A percentile compares a stretch with the other conserved stretches of the same genome.
phyloP scores from a whole-genome alignment of 1,140 invertebrate species.

The Pseudomyrmex cubaensis region DNA sequence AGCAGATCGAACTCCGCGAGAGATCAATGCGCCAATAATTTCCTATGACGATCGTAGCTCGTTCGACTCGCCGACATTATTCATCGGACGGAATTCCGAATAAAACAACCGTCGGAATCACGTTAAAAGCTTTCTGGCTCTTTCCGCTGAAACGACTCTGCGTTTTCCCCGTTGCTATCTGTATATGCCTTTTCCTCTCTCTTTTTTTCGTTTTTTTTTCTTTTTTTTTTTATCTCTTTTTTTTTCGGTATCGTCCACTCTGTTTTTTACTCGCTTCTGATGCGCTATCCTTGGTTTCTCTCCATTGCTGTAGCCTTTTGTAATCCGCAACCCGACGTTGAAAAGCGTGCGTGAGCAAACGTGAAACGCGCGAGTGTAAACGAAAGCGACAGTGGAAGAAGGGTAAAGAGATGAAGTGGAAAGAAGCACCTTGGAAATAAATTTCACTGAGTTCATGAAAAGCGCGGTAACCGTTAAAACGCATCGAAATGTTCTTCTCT shows the following conservation, averaged over 20 bases:
- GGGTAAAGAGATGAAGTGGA: slow-evolving; percentile 11
- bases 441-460: slow-evolving; percentile 56
- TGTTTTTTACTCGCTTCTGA: slow-evolving; percentile 46
- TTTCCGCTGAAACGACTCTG: slow-evolving; percentile 29
- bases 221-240: background rate
- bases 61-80: slow-evolving; percentile 47
- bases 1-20: background rate
- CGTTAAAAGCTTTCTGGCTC: slow-evolving; percentile 63
- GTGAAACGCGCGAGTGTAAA: slow-evolving; percentile 13
- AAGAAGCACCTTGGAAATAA: slow-evolving; percentile 56
- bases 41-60: slow-evolving; percentile 45
- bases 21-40: slow-evolving; percentile 60
- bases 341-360: background rate
- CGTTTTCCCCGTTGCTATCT: background rate
- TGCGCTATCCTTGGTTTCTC: slow-evolving; percentile 25
- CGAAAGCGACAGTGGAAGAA: slow-evolving; percentile 45
- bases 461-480: slow-evolving; percentile 56
- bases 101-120: slow-evolving; percentile 59
- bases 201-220: slow-evolving; percentile 6
- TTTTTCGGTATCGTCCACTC: slow-evolving; percentile 12
- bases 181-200: background rate
- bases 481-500: slow-evolving; percentile 7
- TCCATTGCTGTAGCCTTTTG: slow-evolving; percentile 3
- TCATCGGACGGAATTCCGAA: slow-evolving; percentile 47
- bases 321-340: slow-evolving; percentile 24